Evolutionary conservation across 2,113 vertebrate species (phyloP).

Genomic region (Diadophis punctatus): DNA sequence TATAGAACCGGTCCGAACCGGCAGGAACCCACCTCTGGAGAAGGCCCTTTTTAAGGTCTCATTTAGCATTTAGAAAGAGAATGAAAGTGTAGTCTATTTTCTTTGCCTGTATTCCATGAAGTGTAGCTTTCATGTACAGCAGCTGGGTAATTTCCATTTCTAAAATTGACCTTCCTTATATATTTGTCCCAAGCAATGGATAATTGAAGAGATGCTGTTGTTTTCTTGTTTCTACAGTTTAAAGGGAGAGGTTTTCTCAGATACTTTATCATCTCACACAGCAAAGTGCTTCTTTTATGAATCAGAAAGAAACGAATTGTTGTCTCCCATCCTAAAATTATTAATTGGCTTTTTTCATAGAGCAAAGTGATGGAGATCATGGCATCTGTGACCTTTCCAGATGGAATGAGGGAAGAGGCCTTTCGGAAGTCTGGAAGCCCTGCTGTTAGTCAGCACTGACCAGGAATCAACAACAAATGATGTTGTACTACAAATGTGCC

Average conservation of each 20-base stretch:
- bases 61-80: not conserved
- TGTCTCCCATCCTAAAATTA: not conserved
- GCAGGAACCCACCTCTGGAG: too few species aligned
- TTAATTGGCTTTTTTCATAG: conserved; percentile 5
- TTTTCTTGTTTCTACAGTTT: not conserved
- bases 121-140: not conserved
- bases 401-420: not conserved
- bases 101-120: not conserved
- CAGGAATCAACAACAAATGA: not conserved
- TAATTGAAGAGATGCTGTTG: not conserved
- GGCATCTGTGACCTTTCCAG: not conserved
- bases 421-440: not conserved
- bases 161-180: not conserved
- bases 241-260: conserved; percentile 22
- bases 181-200: not conserved
- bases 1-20: too few species aligned
- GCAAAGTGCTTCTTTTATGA: conserved; percentile 1
- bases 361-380: not conserved
- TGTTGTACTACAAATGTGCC: not conserved
- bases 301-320: conserved; percentile 30
- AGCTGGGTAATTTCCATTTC: not conserved
- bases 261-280: not conserved
- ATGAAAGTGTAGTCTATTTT: not conserved
- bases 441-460: not conserved
- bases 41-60: too few species aligned